These are phyloP conservation scores for Alauda arvensis DNA, from an alignment of 2,797 vertebrate genomes.

Conservation along the genomic window DNA sequence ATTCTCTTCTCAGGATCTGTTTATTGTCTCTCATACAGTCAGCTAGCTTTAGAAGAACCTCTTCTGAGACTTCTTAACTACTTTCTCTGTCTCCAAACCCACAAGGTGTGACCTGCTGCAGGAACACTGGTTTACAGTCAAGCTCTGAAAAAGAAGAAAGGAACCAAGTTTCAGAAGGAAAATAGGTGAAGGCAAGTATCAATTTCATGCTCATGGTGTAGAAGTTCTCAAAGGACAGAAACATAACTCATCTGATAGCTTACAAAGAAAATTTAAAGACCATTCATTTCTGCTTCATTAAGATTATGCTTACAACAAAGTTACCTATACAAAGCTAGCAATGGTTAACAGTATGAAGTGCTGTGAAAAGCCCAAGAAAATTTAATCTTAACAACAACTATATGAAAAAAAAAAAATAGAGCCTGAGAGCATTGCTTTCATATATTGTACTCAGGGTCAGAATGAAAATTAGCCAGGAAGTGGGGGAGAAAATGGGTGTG, in stretches of 20 bases:
- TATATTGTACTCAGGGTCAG: background rate
- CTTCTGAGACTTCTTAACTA: background rate
- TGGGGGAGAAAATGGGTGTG: fast-evolving
- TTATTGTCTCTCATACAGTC: background rate
- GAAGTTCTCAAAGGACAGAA: background rate
- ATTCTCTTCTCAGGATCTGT: background rate
- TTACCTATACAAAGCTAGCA: background rate
- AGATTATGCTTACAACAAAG: background rate
- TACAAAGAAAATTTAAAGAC: background rate
- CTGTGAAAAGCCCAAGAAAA: background rate
- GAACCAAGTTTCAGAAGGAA: background rate
- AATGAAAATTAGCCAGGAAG: background rate
- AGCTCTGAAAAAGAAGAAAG: background rate
- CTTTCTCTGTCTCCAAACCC: background rate
- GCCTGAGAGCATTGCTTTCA: background rate
- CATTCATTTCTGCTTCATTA: background rate
- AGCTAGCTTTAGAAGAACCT: background rate
- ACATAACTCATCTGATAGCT: background rate
- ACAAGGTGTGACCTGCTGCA: background rate
- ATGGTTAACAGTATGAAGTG: background rate
- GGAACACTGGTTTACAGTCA: background rate
- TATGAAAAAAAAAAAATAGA: background rate
- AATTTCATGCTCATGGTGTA: background rate
- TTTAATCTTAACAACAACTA: background rate
- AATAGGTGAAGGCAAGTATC: background rate